Base-by-base conservation (phyloP, 2,113 vertebrate genomes). In the Caretta caretta region DNA sequence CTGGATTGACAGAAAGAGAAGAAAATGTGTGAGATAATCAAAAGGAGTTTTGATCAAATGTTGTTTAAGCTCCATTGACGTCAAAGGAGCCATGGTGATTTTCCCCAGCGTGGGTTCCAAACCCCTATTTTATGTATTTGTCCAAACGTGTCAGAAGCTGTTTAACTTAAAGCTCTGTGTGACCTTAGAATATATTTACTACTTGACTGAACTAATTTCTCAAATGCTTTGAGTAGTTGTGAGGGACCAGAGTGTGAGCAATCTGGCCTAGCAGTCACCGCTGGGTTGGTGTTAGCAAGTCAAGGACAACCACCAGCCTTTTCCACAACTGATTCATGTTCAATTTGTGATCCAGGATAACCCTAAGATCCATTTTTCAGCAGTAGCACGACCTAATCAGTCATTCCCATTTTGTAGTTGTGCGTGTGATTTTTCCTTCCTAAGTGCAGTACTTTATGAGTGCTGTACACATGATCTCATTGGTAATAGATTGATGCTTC, bases 401-500 rank as follows among this genome's bases (percentile, higher is more conserved):
- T 38, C n/a, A 38, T 72, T 72, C 65, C n/a, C 65, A 38, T 72
- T 72, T 72, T 72, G 35, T 38, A 72, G 17, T 72, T 38, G n/a
- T 5, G n/a, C 9, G 3, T 72, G 14, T 22, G n/a, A 22, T 72
- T 72, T 38, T 72, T 72, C 65, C 19, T 72, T 72, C n/a, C n/a
- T 72, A 72, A 72, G 35, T 22, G 19, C 20, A 72, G n/a, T 72
- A 57, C 78, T 84, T 92, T 80, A 96, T 86, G 83, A 93, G 95
- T 78, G 83, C 62, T 86, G 50, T 65, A 72, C 69, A 69, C 42
- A 88, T 59, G 83, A 92, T 94, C 96, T 95, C 76, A 86, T 79
- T 96, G 95, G 81, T 93, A 91, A 96, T 80, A 96, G 95, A 96
- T 97, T 94, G 93, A 2, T 94, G 82, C 56, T 72, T 96, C 90